Conservation (phyloP, 2,888 invertebrate species). For the Apamea anceps region DNA sequence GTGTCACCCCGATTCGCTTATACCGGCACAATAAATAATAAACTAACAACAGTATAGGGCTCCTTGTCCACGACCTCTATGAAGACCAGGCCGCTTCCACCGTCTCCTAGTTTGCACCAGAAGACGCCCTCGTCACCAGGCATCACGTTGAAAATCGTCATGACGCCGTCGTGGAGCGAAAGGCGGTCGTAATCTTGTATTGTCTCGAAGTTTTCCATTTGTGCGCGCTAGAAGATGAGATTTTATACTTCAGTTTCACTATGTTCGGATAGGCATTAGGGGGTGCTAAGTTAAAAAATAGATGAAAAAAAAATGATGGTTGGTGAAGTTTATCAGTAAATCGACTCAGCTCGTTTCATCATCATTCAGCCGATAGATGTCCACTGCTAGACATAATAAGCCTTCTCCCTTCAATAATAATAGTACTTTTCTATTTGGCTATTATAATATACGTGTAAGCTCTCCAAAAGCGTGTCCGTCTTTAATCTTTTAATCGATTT, state of each 20-base stretch:
- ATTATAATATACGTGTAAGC: background rate
- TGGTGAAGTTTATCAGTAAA: background rate
- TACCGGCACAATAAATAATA: background rate
- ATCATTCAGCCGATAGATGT: background rate
- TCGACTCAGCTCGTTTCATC: background rate
- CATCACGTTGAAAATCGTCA: conserved; percentile 89
- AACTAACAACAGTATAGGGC: conserved; percentile 75
- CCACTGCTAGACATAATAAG: background rate
- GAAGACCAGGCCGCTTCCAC: conserved; percentile 79
- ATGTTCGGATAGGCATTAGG: background rate
- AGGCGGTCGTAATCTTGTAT: conserved; percentile 69
- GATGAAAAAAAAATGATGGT: background rate
- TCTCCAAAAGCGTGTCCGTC: background rate
- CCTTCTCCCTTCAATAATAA: background rate
- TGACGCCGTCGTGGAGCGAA: conserved; percentile 78
- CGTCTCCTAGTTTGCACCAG: conserved; percentile 86
- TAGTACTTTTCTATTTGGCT: background rate
- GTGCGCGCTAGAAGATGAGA: conserved; percentile 58
- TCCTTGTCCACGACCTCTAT: conserved; percentile 88
- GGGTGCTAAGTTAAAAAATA: background rate
- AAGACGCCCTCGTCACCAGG: conserved; percentile 89
- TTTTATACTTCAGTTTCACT: background rate
- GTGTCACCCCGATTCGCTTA: background rate
- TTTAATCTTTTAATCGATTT: background rate
- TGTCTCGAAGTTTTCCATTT: conserved; percentile 58